Evolutionary conservation across 1,140 invertebrate genomes (phyloP), one percentile per base, ranked within the genome.

Genomic region (Lordiphosa mommai): DNA sequence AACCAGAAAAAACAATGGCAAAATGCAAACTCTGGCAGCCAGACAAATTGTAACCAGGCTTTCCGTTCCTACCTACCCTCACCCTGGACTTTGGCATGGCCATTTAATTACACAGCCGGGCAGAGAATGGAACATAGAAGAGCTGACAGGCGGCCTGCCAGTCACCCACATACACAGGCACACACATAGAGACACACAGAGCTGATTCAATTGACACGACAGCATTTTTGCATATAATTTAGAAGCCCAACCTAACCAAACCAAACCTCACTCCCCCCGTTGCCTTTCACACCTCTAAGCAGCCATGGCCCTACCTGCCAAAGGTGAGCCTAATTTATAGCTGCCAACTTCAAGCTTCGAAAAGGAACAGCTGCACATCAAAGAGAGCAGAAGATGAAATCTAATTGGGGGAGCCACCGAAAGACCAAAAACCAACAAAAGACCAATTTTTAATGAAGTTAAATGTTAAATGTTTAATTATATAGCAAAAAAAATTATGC

Each of bases 391-490:
- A 46, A 74, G 48, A 59, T 68, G 55, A 47, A 65, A 60, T 27
- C 64, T 68, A 68, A 68, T 68, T 68, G 65, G 65, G 41, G 32
- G 29, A 32, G 27, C 43, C 29, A 61, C 30, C 38, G 20, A 33
- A 61, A 44, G 10, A 27, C 16, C 27, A 50, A 63, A 57, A 30
- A 43, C 23, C 33, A 68, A 55, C 61, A 66, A 34, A 67, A 48
- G 33, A 47, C 61, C 27, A 27, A 47, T 34, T 16, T 63, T 58
- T 84, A 84, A 80, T 82, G 77, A 80, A 72, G 52, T 66, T 73
- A 73, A 80, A 74, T 63, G 55, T 38, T 64, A 60, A 61, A 70
- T 82, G 70, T 61, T 82, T 82, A 82, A 80, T 80, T 80, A 80
- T 74, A 80, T 67, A 50, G 61, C 43, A 72, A 49, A 51, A 63